Evolutionary conservation across 1,140 invertebrate genomes (phyloP).

Genomic region (Gyrodactylus salaris): DNA sequence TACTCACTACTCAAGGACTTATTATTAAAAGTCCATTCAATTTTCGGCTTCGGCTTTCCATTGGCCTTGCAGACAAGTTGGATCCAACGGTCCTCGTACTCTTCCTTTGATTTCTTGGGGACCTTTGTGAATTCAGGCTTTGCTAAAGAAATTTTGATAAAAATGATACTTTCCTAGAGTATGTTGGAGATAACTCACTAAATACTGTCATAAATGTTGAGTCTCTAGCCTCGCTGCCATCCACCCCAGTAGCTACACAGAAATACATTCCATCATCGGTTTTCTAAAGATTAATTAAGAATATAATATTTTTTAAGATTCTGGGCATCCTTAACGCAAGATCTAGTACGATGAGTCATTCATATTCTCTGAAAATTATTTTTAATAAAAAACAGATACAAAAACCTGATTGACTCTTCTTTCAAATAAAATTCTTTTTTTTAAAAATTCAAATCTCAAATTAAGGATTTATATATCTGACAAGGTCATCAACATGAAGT

Average conservation of each 20-base stretch:
- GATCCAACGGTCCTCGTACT: neutral
- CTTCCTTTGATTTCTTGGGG: neutral
- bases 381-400: too few relatives aligned
- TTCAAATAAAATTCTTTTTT: neutral
- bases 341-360: too few relatives aligned
- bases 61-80: neutral
- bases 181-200: neutral
- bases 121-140: neutral
- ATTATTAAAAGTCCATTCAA: neutral
- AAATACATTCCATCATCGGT: neutral
- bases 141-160: neutral
- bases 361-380: too few relatives aligned
- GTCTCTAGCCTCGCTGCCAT: neutral
- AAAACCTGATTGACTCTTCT: neutral
- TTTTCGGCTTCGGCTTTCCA: neutral
- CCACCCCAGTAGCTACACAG: neutral
- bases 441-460: too few relatives aligned
- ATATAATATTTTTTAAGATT: neutral
- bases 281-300: neutral
- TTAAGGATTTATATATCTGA: too few relatives aligned
- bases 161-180: neutral
- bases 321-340: too few relatives aligned
- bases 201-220: constrained; percentile 1
- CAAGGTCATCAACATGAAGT: too few relatives aligned
- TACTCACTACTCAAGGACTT: neutral